Base-by-base conservation (phyloP, 2,888 invertebrate genomes). In the Melinopterus prodromus region DNA sequence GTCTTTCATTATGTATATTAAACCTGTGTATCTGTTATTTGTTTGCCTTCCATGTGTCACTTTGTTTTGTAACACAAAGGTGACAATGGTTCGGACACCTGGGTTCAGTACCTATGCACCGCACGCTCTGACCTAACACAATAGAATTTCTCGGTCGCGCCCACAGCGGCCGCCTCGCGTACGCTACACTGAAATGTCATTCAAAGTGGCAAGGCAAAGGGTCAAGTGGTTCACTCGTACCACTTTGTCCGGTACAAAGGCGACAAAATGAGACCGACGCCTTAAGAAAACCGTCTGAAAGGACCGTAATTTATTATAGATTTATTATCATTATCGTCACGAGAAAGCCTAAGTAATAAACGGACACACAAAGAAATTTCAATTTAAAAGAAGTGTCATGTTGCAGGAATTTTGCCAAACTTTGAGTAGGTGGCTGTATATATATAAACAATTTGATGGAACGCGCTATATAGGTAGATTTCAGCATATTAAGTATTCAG, bases 121-220 rank as follows among this genome's bases (percentile, higher is more conserved):
- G 74, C 36, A 37, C 74, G 74, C 78, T 82, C 83, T 83, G 84
- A 84, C 83, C 83, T 84, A 83, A 83, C 83, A 83, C 84, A 84
- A 84, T 83, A 83, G 83, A 84, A 81, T 83, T 83, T 83, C 84
- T 81, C 81, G 74, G 83, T 81, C 83, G 82, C 83, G 83, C 84
- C 84, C 81, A 84, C 83, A 77, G 69, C 70, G 76, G 81, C 82
- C 82, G 82, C 81, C 82, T 81, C 80, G 81, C 26, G 26, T 26
- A 26, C 26, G 80, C 79, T 81, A 79, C 78, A 82, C 80, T 81
- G 81, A 80, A 82, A 83, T 83, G 82, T 83, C 82, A 81, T 78
- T 81, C 75, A 76, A 78, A 37, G 74, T 36, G n/a, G 74, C 53
- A 12, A n/a, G 35, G 78, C 82, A n/a, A 26, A 37, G 71, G 74